Evolutionary conservation across 2,797 vertebrate species (phyloP), one percentile per base, ranked within the genome.

Genomic region (Cephalopachus bancanus): DNA sequence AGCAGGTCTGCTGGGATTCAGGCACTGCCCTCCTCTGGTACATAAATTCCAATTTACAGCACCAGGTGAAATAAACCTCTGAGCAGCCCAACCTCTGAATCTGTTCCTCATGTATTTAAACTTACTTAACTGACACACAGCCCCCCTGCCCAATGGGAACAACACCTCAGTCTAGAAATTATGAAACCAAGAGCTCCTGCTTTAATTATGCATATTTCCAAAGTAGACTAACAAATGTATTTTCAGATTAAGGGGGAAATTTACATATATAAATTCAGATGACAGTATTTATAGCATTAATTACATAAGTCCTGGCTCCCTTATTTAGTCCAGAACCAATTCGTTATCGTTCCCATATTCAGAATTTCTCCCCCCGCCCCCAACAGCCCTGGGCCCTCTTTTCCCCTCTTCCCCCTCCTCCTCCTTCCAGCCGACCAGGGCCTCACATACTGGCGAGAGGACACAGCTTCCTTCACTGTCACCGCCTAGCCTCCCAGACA

Each of bases 221-320:
- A 95, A 97, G 80, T 90, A 96, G 94, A 96, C 71, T 84, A 69
- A 97, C 92, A 90, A 96, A 97, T 90, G 92, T 96, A 97, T 98
- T 97, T 97, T 97, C 95, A 97, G 97, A 95, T 96, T 85, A 95
- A 96, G 83, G 37, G 53, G 75, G 28, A 96, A 97, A 95, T 97
- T 94, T 97, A 96, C 96, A 97, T 98, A 94, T 84, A 97, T 92
- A 97, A 97, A 97, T 95, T 93, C 97, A 57, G 94, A 96, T 72
- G 95, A 17, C 92, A 94, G 92, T 97, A 98, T 98, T 97, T 98
- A 97, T 97, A 98, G 97, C 97, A 97, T 94, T 94, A 95, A 97
- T 98, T 98, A 97, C 95, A 86, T 98, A 98, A 97, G 96, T 88
- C 67, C 90, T 59, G 17, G 74, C 53, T 98, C 87, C 96, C 92